These are phyloP conservation scores for Ia io DNA, from an alignment of 2,113 vertebrate genomes.

Conservation along the genomic window DNA sequence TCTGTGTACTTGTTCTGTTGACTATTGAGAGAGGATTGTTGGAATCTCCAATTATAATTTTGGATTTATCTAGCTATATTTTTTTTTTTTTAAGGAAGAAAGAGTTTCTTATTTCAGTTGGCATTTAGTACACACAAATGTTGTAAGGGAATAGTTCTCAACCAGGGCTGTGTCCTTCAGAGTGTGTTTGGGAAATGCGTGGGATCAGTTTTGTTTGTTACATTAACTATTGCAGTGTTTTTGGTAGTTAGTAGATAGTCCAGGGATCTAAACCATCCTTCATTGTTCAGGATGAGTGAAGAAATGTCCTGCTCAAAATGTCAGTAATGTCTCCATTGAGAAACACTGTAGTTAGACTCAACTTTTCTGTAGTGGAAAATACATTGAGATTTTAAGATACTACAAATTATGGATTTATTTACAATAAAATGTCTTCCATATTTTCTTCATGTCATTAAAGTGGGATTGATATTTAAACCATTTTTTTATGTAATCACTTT, in stretches of 20 bases:
- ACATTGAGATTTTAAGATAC: background rate
- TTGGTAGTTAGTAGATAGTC: background rate
- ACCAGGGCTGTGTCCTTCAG: background rate
- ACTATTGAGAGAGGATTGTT: background rate
- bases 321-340: background rate
- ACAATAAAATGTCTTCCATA: background rate
- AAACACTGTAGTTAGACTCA: background rate
- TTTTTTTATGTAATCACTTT: background rate
- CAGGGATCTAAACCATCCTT: background rate
- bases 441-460: constrained; percentile 22
- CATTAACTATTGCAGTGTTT: background rate
- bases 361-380: background rate
- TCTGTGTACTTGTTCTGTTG: background rate
- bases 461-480: background rate
- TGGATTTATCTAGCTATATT: background rate
- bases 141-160: background rate
- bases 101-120: background rate
- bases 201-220: background rate
- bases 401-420: background rate
- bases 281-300: background rate
- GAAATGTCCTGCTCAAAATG: background rate
- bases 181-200: background rate
- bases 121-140: background rate
- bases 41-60: background rate
- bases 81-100: background rate